phyloP scores from a whole-genome alignment of 2,113 vertebrate genomes.

The Myxocyprinus asiaticus region DNA sequence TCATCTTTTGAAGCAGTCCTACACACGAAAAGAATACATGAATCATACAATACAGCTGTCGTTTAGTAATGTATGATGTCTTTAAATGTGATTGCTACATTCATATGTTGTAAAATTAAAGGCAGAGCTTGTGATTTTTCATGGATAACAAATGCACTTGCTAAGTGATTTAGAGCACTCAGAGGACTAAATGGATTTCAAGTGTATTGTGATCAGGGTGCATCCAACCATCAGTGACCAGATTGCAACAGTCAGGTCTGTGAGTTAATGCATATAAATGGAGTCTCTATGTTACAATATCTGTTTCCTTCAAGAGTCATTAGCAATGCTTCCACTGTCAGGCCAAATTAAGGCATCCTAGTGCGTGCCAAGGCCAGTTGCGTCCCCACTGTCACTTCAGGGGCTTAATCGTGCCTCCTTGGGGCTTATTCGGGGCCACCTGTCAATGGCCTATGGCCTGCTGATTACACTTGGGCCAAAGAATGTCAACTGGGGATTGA shows the following conservation, averaged over 20 bases:
- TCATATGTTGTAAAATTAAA: conserved; percentile 13
- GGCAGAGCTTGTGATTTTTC: not conserved
- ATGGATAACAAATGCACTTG: not conserved
- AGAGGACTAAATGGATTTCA: not conserved
- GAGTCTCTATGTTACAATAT: not conserved
- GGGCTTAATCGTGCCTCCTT: too few species aligned
- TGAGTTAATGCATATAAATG: conserved; percentile 39
- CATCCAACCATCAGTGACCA: not conserved
- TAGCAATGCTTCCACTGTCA: too few species aligned
- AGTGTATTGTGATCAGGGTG: conserved; percentile 8
- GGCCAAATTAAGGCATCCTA: too few species aligned
- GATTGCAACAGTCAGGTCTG: conserved; percentile 15
- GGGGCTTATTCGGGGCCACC: too few species aligned
- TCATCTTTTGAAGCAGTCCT: not conserved
- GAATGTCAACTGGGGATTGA: too few species aligned
- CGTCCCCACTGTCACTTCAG: too few species aligned
- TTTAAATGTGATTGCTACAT: not conserved
- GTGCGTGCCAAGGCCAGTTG: too few species aligned
- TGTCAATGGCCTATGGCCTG: too few species aligned
- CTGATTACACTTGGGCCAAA: too few species aligned
- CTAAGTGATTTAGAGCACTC: conserved; percentile 10
- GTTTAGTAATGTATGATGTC: not conserved
- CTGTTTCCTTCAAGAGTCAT: conserved; percentile 27
- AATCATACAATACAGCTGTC: not conserved
- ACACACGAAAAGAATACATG: not conserved